Evolutionary conservation across 2,113 vertebrate genomes (phyloP).

Genomic region (Sula dactylatra): DNA sequence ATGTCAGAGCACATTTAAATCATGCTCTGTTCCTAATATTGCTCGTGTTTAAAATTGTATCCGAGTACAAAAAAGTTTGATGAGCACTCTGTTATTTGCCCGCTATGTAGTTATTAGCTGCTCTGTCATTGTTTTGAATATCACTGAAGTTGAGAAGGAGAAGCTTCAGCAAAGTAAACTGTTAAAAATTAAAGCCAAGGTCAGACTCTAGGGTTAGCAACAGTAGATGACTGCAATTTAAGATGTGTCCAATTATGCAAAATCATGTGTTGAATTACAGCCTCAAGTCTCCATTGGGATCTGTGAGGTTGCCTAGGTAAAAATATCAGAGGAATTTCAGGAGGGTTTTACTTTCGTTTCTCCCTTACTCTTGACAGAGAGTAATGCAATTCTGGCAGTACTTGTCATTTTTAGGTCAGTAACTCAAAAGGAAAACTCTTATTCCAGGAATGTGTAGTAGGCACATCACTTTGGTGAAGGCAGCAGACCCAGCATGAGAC

Average conservation of each 20-base stretch:
- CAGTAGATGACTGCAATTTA: background rate
- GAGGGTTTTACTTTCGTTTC: background rate
- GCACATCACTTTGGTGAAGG: background rate
- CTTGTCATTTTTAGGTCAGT: background rate
- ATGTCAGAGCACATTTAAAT: constrained; percentile 49
- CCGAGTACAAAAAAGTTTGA: background rate
- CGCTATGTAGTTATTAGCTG: background rate
- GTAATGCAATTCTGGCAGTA: background rate
- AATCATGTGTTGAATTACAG: constrained; percentile 44
- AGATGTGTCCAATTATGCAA: constrained; percentile 11
- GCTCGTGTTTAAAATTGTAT: background rate
- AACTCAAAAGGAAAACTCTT: background rate
- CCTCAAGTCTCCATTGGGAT: background rate
- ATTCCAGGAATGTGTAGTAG: background rate
- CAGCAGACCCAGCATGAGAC: background rate
- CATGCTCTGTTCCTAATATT: constrained; percentile 16
- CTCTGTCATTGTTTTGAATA: background rate
- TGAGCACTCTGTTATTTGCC: background rate
- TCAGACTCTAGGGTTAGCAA: background rate
- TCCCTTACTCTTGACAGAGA: background rate
- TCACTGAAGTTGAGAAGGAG: background rate
- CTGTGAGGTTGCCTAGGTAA: background rate
- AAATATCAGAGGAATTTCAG: background rate
- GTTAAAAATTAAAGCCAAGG: constrained; percentile 51
- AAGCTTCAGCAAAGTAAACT: constrained; percentile 25